Evolutionary conservation across 2,888 invertebrate genomes (phyloP), one percentile per base, ranked within the genome.

Genomic region (Callyntrura guangdongensis): DNA sequence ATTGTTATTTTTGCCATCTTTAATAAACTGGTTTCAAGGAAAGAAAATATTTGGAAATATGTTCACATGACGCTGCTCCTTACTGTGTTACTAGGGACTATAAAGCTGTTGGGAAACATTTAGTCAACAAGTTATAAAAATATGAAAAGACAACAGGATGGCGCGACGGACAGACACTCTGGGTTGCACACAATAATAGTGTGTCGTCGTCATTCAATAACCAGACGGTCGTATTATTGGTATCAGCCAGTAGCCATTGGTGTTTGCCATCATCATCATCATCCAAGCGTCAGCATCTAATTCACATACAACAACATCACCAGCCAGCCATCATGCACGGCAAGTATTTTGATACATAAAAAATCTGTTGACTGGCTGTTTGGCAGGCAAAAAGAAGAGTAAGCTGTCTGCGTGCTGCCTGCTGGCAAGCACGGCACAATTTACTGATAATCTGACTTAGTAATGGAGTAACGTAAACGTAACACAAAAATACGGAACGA

Each of bases 391-490:
- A 64, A 83, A 67, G 20, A 83, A 83, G 25, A 67, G 83, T 49
- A 77, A 82, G 64, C 67, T 83, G 83, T 69, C 69, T 69, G 64
- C 17, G 17, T 69, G 69, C 36, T 67, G 67, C 69, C 69, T 69
- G 47, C 83, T 81, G 81, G 81, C 81, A 49, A 20, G 61, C 81
- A 81, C 64, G 83, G 83, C 83, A 83, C 64, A 67, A 69, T 69
- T 69, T 69, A n/a, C 20, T 74, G 74, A 74, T 74, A 49, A 47
- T 74, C 74, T 17, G 20, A 69, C n/a, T n/a, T 17, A 74, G 27
- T 47, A 22, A 74, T 74, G 47, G 74, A 74, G 74, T 74, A 74
- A 49, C 47, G 49, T 61, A 74, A 14, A 69, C 36, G 17, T 45
- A 45, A 45, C 5, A n/a, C 22, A 45, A 47, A 22, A 49, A 20